Evolutionary conservation across 2,888 invertebrate species (phyloP).

Genomic region (Microplitis deprimator): DNA sequence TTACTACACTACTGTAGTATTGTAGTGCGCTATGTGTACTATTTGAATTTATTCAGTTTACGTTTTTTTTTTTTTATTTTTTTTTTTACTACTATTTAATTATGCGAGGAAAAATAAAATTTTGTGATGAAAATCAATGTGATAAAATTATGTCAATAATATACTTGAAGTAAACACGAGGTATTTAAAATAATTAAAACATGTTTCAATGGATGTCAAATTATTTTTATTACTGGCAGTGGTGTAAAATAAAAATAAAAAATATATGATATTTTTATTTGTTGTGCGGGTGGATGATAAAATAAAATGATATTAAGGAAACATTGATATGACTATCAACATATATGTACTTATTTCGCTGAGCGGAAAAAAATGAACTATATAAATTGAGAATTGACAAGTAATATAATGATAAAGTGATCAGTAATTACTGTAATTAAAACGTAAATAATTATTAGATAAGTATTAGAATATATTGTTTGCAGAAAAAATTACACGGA

Average conservation of each 20-base stretch:
- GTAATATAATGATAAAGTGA: too few species aligned
- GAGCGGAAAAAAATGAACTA: too few species aligned
- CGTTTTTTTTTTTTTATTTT: neutral
- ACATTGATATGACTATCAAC: neutral
- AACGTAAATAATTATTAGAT: too few species aligned
- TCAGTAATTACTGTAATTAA: too few species aligned
- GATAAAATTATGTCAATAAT: too few species aligned
- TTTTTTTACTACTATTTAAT: neutral
- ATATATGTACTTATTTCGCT: too few species aligned
- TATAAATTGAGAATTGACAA: too few species aligned
- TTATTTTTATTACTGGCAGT: neutral
- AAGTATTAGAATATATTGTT: too few species aligned
- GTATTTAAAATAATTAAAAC: neutral
- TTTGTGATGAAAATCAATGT: neutral
- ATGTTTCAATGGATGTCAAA: neutral
- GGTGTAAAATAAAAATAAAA: neutral
- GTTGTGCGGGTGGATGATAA: neutral
- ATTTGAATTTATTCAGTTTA: neutral
- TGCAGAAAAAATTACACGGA: too few species aligned
- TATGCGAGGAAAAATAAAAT: neutral
- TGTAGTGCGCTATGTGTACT: neutral
- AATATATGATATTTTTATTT: neutral
- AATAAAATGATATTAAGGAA: neutral
- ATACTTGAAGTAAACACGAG: too few species aligned
- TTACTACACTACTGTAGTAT: neutral